Conservation (phyloP, 2,797 vertebrate species). For the Rhodeus uyekii region DNA sequence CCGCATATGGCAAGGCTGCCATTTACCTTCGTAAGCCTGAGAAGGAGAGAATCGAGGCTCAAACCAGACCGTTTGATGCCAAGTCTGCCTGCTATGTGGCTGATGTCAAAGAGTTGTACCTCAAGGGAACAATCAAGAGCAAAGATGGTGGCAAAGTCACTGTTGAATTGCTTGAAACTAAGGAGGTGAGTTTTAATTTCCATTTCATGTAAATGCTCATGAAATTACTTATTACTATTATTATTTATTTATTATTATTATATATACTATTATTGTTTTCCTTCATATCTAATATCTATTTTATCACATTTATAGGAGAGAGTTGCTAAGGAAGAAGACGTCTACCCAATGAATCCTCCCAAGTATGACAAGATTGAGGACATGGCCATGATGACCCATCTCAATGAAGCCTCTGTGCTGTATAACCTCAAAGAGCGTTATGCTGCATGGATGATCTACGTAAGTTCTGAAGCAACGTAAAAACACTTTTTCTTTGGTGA, state of each 20-base stretch:
- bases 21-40: conserved; percentile 75
- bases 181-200: neutral
- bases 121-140: conserved; percentile 76
- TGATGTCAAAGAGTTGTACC: conserved; percentile 71
- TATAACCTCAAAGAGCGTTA: conserved; percentile 88
- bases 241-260: too few species aligned
- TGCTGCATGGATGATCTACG: conserved; percentile 86
- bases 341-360: conserved; percentile 79
- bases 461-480: conserved; percentile 58
- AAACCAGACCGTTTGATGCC: conserved; percentile 79
- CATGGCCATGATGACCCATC: conserved; percentile 86
- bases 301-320: neutral
- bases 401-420: conserved; percentile 81
- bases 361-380: conserved; percentile 84
- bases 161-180: conserved; percentile 48
- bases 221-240: neutral
- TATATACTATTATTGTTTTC: too few species aligned
- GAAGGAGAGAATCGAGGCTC: conserved; percentile 77
- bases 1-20: conserved; percentile 71
- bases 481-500: neutral
- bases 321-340: conserved; percentile 51
- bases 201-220: neutral
- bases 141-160: conserved; percentile 72
- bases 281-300: neutral
- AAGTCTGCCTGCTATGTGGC: conserved; percentile 78